phyloP scores from a whole-genome alignment of 2,113 vertebrate species.

The Alethe diademata region DNA sequence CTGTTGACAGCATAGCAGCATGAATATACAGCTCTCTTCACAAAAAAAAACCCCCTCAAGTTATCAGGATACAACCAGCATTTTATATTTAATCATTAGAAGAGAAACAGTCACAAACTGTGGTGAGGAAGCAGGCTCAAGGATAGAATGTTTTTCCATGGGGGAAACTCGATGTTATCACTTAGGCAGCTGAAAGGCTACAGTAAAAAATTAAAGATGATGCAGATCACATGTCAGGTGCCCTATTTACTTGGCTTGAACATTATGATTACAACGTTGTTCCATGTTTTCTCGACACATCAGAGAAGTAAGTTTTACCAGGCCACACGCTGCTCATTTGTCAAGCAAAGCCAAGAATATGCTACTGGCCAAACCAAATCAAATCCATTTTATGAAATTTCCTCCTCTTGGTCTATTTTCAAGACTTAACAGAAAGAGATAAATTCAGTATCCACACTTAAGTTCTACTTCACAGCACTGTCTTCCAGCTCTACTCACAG shows the following conservation, averaged over 20 bases:
- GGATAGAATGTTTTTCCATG: not conserved
- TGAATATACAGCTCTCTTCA: not conserved
- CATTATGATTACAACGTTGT: not conserved
- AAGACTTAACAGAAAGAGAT: not conserved
- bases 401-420: not conserved
- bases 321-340: not conserved
- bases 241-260: not conserved
- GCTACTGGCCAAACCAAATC: not conserved
- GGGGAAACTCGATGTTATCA: not conserved
- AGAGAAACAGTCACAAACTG: not conserved
- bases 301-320: not conserved
- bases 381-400: not conserved
- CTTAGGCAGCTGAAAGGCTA: not conserved
- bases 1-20: not conserved
- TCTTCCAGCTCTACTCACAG: not conserved
- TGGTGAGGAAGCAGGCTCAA: not conserved
- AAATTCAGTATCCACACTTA: not conserved
- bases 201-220: not conserved
- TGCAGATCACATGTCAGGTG: not conserved
- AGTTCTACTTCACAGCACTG: not conserved
- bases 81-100: not conserved
- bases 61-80: not conserved
- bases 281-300: not conserved
- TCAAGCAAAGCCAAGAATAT: not conserved
- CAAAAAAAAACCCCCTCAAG: not conserved